Evolutionary conservation across 2,113 vertebrate species (phyloP).

Genomic region (Xenopus tropicalis): DNA sequence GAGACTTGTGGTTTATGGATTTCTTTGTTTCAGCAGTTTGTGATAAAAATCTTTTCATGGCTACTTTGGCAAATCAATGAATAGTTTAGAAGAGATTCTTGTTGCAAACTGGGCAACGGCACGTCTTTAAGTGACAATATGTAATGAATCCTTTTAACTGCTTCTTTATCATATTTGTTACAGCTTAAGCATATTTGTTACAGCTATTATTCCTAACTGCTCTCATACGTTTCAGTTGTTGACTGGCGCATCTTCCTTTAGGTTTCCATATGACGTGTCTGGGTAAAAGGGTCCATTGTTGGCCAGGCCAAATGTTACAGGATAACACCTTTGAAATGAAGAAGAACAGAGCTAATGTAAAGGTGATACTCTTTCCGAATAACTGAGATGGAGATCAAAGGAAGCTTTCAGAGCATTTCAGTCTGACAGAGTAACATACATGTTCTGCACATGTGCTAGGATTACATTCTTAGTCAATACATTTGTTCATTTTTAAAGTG

Average conservation of each 20-base stretch:
- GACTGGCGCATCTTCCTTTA: neutral
- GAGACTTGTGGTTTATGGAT: slow-evolving; percentile 72
- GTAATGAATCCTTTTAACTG: slow-evolving; percentile 32
- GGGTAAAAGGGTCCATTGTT: no score
- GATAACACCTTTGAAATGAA: no score
- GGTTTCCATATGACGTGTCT: no score
- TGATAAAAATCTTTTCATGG: slow-evolving; percentile 50
- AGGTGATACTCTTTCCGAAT: no score
- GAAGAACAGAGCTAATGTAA: no score
- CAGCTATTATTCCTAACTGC: neutral
- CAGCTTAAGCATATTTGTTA: slow-evolving; percentile 19
- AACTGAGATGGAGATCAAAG: no score
- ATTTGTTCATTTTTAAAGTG: no score
- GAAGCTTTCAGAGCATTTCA: no score
- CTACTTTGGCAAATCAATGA: slow-evolving; percentile 61
- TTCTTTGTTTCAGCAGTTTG: slow-evolving; percentile 60
- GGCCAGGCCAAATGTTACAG: no score
- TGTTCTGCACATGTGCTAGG: no score
- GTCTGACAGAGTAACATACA: no score
- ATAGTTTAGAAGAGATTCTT: slow-evolving; percentile 58
- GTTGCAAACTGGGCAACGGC: slow-evolving; percentile 58
- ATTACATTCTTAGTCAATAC: no score
- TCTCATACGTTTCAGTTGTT: neutral
- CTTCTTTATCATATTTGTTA: slow-evolving; percentile 30
- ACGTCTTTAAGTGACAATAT: slow-evolving; percentile 17